Evolutionary conservation across 23 tunicate genomes (phyloP).

Genomic region (Halocynthia aurantium): DNA sequence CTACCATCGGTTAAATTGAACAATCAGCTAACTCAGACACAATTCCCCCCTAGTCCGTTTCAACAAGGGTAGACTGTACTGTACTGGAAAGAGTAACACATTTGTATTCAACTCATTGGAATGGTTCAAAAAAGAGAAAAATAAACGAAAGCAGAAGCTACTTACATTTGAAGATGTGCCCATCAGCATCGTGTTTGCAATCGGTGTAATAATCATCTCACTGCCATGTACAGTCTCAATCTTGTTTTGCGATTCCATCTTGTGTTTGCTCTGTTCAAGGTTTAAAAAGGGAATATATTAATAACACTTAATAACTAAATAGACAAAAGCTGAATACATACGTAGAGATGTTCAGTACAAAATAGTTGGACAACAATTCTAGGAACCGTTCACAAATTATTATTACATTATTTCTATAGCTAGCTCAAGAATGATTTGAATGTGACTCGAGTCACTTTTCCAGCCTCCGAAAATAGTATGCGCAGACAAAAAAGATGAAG

Average conservation of each 20-base stretch:
- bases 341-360: no score
- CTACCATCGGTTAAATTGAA: no score
- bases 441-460: no score
- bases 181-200: not conserved
- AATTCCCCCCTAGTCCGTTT: not conserved
- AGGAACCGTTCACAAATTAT: no score
- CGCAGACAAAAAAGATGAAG: no score
- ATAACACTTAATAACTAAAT: not conserved
- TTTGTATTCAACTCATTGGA: not conserved
- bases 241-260: conserved; percentile 8
- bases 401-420: no score
- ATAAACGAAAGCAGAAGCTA: not conserved
- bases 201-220: conserved; percentile 11
- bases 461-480: no score
- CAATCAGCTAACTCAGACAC: no score
- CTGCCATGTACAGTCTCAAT: conserved; percentile 7
- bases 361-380: no score
- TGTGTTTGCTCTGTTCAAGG: not conserved
- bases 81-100: not conserved
- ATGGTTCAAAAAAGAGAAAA: not conserved
- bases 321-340: no score
- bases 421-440: no score
- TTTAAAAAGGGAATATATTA: not conserved
- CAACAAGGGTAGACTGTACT: not conserved
- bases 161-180: conserved; percentile 5